Evolutionary conservation across 2,797 vertebrate species (phyloP).

Genomic region (Sibirionetta formosa): DNA sequence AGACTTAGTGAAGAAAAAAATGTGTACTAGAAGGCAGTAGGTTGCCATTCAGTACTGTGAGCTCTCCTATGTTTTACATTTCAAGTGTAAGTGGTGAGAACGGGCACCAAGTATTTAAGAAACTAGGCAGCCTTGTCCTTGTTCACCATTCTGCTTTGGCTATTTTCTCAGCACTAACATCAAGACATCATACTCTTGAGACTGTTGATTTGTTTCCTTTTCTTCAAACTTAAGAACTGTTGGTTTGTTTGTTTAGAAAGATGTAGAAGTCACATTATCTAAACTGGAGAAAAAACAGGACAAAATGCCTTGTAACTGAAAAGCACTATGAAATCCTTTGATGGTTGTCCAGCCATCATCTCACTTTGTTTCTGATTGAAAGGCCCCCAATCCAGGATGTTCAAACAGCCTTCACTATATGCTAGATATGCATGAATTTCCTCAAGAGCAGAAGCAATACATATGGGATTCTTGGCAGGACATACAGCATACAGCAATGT

Average conservation of each 20-base stretch:
- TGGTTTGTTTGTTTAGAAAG: not conserved
- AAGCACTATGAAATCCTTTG: not conserved
- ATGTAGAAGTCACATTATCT: not conserved
- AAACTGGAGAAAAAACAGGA: not conserved
- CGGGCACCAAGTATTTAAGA: not conserved
- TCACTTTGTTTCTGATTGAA: not conserved
- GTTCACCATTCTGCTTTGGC: not conserved
- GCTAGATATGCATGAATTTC: not conserved
- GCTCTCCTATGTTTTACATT: not conserved
- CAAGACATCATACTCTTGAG: not conserved
- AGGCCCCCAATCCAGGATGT: not conserved
- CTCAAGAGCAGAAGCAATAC: not conserved
- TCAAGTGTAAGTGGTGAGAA: rapidly evolving
- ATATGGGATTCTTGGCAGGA: not conserved
- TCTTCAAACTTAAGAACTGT: not conserved
- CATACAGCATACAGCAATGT: not conserved
- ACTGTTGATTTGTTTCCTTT: not conserved
- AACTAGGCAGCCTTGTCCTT: not conserved
- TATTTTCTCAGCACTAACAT: not conserved
- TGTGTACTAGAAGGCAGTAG: not conserved
- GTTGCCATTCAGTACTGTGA: not conserved
- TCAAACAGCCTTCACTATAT: not conserved
- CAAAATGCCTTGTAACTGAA: not conserved
- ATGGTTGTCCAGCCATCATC: not conserved
- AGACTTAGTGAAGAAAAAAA: not conserved